Evolutionary conservation across 2,888 invertebrate species (phyloP), one percentile per base, ranked within the genome.

Genomic region (Metopia argyrocephala): DNA sequence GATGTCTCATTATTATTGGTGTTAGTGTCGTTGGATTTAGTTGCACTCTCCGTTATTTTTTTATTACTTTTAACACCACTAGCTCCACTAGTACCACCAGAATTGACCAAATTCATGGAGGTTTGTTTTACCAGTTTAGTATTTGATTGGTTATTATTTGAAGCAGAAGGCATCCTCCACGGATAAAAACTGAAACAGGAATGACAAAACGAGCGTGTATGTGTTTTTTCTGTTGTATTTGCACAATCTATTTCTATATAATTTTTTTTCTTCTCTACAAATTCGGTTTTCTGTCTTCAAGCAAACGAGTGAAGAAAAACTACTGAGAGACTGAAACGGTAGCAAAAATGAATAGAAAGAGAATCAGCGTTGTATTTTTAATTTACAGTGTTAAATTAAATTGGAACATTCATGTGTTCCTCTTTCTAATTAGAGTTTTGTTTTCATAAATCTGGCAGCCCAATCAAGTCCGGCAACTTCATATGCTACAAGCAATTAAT

Each of bases 51-150:
- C 65, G 83, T 79, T 28, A 85, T 73, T 83, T 85, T 86, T 61
- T 83, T 85, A 46, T 79, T 84, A 79, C 66, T 82, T 76, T 78
- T 76, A 68, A 50, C 74, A 76, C 83, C 84, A 83, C 85, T 85
- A 83, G 84, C 80, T 57, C 83, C 85, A 81, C 83, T 84, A 76
- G 83, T 79, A 71, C 81, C 82, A 61, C 78, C 83, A 83, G 84
- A 83, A 85, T 85, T 85, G 54, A 84, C 86, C 82, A 88, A 88
- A 84, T 86, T 86, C 84, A 87, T 86, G 82, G 88, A 88, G 85
- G 86, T 85, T 86, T 88, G 88, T 85, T 88, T 88, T 85, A 87
- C 88, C 83, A 85, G 82, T 66, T 84, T 83, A 79, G 76, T 76
- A 79, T 66, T 83, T 78, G 78, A 82, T 83, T 66, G 78, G 82